Base-by-base conservation (phyloP, 2,797 vertebrate genomes). In the Typhlichthys eigenmanni region DNA sequence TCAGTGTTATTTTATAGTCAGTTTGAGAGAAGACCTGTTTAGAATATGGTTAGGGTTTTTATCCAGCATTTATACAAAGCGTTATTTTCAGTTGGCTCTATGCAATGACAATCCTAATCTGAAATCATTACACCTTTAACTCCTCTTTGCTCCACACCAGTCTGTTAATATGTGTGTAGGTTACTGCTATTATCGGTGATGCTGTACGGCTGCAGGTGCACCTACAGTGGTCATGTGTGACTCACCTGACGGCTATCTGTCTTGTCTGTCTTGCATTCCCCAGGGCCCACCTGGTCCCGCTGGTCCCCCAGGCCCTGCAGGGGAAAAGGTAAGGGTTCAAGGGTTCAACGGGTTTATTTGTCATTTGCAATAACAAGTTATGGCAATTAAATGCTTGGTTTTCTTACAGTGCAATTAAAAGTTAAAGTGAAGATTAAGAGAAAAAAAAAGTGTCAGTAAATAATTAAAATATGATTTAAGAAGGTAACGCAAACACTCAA, bases 261-360 rank as follows among this genome's bases (percentile, higher is more conserved):
- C 34, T 63, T 72, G 5, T 62, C 29, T 46, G 29, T 48, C 2
- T 71, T 12, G 46, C 50, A 74, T 49, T 82, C 55, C 62, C 43
- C 78, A 97, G 93, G 95, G 95, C 55, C 94, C 94, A 7, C 93
- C 94, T 0, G 95, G 95, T 55, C 95, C 92, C 50, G 95, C 94
- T 45, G 96, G 96, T 51, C 92, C 91, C 4, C 92, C 92, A 0
- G 96, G 96, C 0, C 87, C 85, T 50, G 82, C 88, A 43, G 96
- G 96, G 0, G 87, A 85, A 87, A 96, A 98, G 93, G 96, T 98
- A 66, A 85, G 83, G 4, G 10, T 13, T 47, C 19, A 2, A 13
- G 5, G 13, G 13, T 47, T 57, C 24, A 29, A 29, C 24, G 3
- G 19, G 19, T 3, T 24, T 24, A 24, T 24, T 24, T 24, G 24